These are phyloP conservation scores for Empidonax alnorum DNA, from an alignment of 2,113 vertebrate genomes.

Conservation along the genomic window DNA sequence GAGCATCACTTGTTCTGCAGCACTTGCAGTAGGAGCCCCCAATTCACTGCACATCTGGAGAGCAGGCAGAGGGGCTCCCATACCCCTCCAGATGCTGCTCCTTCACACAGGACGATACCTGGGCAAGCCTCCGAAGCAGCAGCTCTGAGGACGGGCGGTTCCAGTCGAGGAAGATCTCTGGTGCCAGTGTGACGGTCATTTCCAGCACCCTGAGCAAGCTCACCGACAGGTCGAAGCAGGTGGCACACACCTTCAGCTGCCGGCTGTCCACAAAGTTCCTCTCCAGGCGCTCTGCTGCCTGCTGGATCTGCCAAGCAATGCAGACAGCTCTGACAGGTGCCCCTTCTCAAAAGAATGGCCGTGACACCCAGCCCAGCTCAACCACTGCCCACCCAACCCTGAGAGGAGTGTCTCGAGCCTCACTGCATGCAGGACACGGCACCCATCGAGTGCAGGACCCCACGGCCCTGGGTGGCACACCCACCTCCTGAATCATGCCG, in stretches of 20 bases:
- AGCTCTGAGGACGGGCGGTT: slow-evolving; percentile 90
- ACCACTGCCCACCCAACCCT: background rate
- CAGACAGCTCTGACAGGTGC: background rate
- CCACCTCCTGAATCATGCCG: slow-evolving; percentile 99
- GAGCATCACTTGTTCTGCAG: background rate
- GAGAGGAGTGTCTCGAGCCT: background rate
- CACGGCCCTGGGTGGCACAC: background rate
- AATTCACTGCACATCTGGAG: background rate
- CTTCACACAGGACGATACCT: slow-evolving; percentile 74
- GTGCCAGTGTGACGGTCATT: slow-evolving; percentile 94
- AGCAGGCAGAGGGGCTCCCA: background rate
- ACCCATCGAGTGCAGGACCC: fast-evolving
- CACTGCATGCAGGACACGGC: fast-evolving
- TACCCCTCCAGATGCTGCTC: background rate
- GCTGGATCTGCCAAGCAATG: slow-evolving; percentile 86
- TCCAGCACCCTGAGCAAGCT: slow-evolving; percentile 95
- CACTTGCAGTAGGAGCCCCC: background rate
- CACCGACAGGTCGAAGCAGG: slow-evolving; percentile 97
- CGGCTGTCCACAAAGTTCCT: slow-evolving; percentile 97
- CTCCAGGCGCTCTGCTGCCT: slow-evolving; percentile 95
- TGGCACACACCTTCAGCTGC: slow-evolving; percentile 97
- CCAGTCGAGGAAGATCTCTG: slow-evolving; percentile 96
- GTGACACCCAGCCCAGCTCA: fast-evolving
- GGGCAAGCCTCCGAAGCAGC: slow-evolving; percentile 91
- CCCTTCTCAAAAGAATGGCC: background rate